Base-by-base conservation (phyloP, 2,113 vertebrate genomes). In the Rhinoderma darwinii region DNA sequence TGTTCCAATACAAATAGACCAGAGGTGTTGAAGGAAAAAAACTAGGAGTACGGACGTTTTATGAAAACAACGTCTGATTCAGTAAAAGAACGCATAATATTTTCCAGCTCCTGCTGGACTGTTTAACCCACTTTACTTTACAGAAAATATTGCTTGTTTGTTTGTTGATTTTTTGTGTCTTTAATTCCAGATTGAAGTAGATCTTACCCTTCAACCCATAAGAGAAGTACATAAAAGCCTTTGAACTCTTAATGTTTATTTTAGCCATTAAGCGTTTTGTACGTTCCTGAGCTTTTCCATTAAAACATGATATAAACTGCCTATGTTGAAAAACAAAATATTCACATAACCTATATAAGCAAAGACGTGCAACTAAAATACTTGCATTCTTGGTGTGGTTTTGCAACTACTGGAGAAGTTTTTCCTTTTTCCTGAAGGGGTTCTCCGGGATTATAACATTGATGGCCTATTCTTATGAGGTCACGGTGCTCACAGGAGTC, bases 51-150 rank as follows among this genome's bases (percentile, higher is more conserved):
- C 27, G 47, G 41, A 68, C n/a, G 30, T 41, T 35, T 43, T 41
- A 82, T 32, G 27, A 82, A 70, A 82, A 82, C 39, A 82, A 68
- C 30, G 25, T 82, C 61, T 32, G 61, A 66, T 82, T 82, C 61
- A 66, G n/a, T 43, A 32, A 18, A n/a, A 68, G 43, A 82, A 50
- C 61, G 22, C 43, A 82, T 32, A 82, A 82, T 44, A 35, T 82
- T 82, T 82, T 44, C 59, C 59, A 68, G 43, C 25, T 82, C 41
- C 43, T 1, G 61, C 61, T 25, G 39, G 43, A 10, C 25, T 4
- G 15, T 47, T 44, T 68, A 35, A 82, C 41, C 15, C 27, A 47
- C 32, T 82, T 82, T 47, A 47, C 70, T 82, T 50, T 39, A 50
- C 39, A 37, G 35, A 51, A 66, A 47, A 66, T 82, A 76, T 37